Base-by-base conservation (phyloP, 2,888 invertebrate genomes). In the Tinea trinotella region DNA sequence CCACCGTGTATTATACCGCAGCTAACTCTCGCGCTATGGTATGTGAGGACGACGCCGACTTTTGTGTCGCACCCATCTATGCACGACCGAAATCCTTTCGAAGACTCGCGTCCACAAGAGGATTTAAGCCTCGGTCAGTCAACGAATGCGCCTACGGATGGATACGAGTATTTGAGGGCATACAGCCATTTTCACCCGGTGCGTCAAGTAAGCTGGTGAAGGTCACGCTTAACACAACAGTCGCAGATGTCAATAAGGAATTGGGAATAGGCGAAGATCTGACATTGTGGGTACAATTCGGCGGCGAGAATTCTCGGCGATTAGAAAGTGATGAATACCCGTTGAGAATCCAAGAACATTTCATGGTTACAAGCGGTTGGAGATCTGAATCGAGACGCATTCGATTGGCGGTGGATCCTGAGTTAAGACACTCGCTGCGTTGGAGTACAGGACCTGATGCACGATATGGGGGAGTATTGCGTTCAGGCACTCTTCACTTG, bases 371-470 rank as follows among this genome's bases (percentile, higher is more conserved):
- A 36, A 79, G 88, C 55, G 91, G 91, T 5, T 91, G 90, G 81
- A 76, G 75, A 54, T 89, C 90, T 52, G 70, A 81, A 61, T 87
- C 89, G 13, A 76, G 91, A 54, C 79, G 90, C 58, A 73, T 88
- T 22, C 80, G 91, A 44, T 72, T 91, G 57, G 90, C 90, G 9
- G 90, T 91, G 56, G 91, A 91, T 71, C 90, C 90, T 19, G 90
- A 90, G 64, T 70, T 91, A 57, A 81, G 89, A 40, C 88, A 89
- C 71, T 79, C 88, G 56, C 69, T 91, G 57, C 82, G 89, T 48
- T 90, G 90, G 79, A 88, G 90, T 62, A 84, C 88, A 7, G 90
- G 90, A 6, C 90, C 90, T 15, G 79, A 87, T 17, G 77, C 78
- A 0, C 77, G 83, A 1, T 75, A 81, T 7, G 72, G 84, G 36